phyloP scores from a whole-genome alignment of 2,797 vertebrate genomes.

The Sebastes kiyomatsui region DNA sequence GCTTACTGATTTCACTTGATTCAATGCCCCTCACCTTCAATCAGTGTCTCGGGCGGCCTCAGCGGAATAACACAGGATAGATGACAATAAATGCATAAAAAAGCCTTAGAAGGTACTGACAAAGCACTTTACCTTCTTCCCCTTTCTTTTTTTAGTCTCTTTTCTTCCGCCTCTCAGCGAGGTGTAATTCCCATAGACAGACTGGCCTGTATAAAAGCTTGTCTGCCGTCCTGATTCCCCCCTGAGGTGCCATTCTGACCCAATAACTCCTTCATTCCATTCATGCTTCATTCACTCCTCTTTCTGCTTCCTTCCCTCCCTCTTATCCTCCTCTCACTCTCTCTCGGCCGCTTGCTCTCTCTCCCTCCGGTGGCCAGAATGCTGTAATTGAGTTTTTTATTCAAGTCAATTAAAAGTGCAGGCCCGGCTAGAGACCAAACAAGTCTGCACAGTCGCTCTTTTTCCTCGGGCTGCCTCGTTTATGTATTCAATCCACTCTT shows the following conservation, averaged over 20 bases:
- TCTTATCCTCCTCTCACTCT: conserved; percentile 29
- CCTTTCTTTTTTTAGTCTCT: conserved; percentile 27
- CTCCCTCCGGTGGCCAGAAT: conserved; percentile 72
- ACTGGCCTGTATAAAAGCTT: conserved; percentile 63
- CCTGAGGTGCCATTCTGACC: conserved; percentile 78
- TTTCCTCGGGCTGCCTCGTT: conserved; percentile 55
- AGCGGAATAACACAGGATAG: conserved; percentile 35
- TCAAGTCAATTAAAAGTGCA: conserved; percentile 82
- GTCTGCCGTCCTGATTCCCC: conserved; percentile 67
- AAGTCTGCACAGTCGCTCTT: conserved; percentile 61
- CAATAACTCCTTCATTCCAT: conserved; percentile 77
- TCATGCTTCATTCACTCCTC: conserved; percentile 66
- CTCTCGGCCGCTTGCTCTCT: conserved; percentile 48
- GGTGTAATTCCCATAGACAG: conserved; percentile 72
- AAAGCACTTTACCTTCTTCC: conserved; percentile 32
- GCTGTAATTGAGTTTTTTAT: conserved; percentile 82
- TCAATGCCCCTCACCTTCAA: conserved; percentile 68
- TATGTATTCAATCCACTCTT: conserved; percentile 76
- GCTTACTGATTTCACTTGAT: conserved; percentile 68
- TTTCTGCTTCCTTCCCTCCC: conserved; percentile 28
- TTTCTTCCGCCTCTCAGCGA: conserved; percentile 45
- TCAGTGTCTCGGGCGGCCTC: conserved; percentile 55
- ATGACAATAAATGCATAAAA: conserved; percentile 68
- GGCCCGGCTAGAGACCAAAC: conserved; percentile 74
- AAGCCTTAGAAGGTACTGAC: conserved; percentile 36